Evolutionary conservation across 2,113 vertebrate species (phyloP).

Genomic region (Ophthalmotilapia sp.): DNA sequence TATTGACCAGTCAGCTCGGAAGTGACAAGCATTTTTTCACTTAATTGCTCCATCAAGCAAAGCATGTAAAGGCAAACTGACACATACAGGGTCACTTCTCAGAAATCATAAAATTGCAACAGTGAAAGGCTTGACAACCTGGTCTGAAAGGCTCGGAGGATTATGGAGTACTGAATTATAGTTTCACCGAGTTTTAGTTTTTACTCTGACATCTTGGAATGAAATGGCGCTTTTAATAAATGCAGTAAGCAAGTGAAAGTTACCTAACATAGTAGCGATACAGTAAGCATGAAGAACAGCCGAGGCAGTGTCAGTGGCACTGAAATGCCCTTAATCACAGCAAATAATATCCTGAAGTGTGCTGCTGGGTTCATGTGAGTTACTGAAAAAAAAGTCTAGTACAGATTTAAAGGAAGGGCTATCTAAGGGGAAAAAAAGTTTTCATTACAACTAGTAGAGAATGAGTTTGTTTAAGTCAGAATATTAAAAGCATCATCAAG

Average conservation of each 20-base stretch:
- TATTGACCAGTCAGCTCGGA: conserved; percentile 12
- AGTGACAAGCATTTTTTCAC: conserved; percentile 9
- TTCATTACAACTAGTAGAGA: background rate
- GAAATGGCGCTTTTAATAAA: conserved; percentile 11
- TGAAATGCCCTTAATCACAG: background rate
- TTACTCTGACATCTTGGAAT: background rate
- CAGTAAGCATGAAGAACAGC: background rate
- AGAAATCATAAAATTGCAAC: background rate
- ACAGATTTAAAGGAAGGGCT: background rate
- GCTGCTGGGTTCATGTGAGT: background rate
- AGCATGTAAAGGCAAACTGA: conserved; percentile 27
- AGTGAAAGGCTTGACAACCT: background rate
- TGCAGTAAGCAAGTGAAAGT: background rate
- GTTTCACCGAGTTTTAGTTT: background rate
- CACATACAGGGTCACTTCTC: background rate
- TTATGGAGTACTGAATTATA: background rate
- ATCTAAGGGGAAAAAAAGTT: background rate
- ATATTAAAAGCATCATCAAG: background rate
- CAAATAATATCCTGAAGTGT: background rate
- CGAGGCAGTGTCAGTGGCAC: conserved; percentile 15
- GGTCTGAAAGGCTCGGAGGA: background rate
- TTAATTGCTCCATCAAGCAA: conserved; percentile 43
- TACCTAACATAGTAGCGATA: background rate
- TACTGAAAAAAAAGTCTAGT: background rate
- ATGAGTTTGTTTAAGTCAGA: background rate